Base-by-base conservation (phyloP, 2,888 invertebrate species). In the Parochlus steinenii region DNA sequence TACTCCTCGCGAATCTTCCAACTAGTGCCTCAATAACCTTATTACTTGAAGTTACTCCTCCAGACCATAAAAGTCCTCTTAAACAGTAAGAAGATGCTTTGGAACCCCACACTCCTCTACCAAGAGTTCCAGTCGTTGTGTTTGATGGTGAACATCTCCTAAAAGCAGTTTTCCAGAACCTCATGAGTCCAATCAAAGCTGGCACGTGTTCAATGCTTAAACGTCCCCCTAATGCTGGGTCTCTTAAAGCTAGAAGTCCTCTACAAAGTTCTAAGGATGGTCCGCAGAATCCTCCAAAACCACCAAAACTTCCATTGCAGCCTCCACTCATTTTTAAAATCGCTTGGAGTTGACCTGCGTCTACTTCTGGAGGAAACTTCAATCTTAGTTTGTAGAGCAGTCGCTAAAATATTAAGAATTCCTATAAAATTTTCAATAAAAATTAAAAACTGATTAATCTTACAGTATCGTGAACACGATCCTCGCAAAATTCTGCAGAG, bases 1-100 rank as follows among this genome's bases (percentile, higher is more conserved):
- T 39, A 25, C 38, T 38, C 11, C 69, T 69, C 42, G 74, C 68
- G 58, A 70, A 76, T 42, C 76, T 59, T 44, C 74, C 58, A 42
- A 76, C 72, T 37, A 76, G 57, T 49, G 74, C 71, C 62, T 77
- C 77, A 43, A 78, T 64, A 33, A 79, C 79, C 62, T 78, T 80
- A 58, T 75, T 79, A 56, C 73, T 73, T 40, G 77, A 76, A 44
- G 65, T 69, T 47, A 69, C 66, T 15, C 73, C 68, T 22, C 78
- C 75, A 51, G 77, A 74, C 72, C 74, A 66, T 42, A 77, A 55
- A 45, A 70, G 64, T 43, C 69, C 68, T 54, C 68, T 59, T 47
- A 75, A 58, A 46, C 70, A 63, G 54, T 74, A 74, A 43, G 70
- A 70, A 26, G 69, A 69, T 2, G 70, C 68, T 56, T 69, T 69